Base-by-base conservation (phyloP, 1,140 invertebrate genomes). In the Drosophila navojoa region DNA sequence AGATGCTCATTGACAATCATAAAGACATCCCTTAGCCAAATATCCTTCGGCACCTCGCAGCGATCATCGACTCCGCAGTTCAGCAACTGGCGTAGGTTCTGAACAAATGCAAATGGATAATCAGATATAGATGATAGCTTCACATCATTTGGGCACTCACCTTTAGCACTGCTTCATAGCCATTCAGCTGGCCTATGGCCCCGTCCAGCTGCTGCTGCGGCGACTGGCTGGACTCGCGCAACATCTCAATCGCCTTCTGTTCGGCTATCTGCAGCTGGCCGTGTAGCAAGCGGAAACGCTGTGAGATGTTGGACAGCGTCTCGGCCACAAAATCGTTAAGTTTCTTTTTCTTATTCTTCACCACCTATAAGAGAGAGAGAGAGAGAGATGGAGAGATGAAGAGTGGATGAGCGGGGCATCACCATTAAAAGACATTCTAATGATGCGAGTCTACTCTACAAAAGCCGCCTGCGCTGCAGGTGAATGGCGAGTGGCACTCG, bases 201-300 rank as follows among this genome's bases (percentile, higher is more conserved):
- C 62, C 54, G 57, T 82, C 76, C 7, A 91, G 59, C 27, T 70
- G 53, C 42, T 73, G 44, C 47, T 90, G 90, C 0, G 76, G 57
- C 44, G 63, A 47, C 55, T 74, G 49, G 45, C 89, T 84, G 62
- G 71, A 64, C 54, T 80, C 68, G 40, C 76, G 80, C 44, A 91
- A 67, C 32, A 55, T 64, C 42, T 80, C 82, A n/a, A 80, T 59
- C n/a, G 74, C 61, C 55, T 71, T 64, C 40, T 76, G 55, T 25
- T 91, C 82, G 42, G 79, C 71, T 62, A 70, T 77, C 72, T 92
- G 91, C 45, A 92, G 59, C 15, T 74, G 71, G 27, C 81, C 79
- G 57, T 91, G 91, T 52, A 91, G 55, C 55, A 81, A 59, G 49
- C 74, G 55, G 47, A 87, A 92, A 66, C 63, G 61, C 13, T 80